Base-by-base conservation (phyloP, 1,140 invertebrate genomes). In the Lepidurus packardi region DNA sequence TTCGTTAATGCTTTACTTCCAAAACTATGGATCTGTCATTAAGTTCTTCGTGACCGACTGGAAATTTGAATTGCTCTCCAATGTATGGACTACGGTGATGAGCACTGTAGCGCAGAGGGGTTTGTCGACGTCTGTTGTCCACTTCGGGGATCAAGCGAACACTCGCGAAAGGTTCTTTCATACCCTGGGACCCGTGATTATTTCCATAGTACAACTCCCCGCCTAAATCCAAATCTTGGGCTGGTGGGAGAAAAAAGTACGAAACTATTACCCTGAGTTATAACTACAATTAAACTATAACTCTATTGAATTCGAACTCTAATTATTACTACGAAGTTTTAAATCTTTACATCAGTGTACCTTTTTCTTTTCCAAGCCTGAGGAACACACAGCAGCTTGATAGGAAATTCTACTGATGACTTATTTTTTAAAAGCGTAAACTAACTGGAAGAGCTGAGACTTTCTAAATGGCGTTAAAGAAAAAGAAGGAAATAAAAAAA, bases 41-140 rank as follows among this genome's bases (percentile, higher is more conserved):
- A 11, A 94, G 86, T 80, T 94, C 91, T 74, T 93, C 92, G 78
- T 92, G 90, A 9, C 92, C 92, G 24, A 94, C 91, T 7, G 93
- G 92, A 82, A 94, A 94, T 84, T 93, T 94, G 84, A 94, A 94
- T 82, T 92, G 90, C 83, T 94, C 91, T 85, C 94, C 91, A 83
- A 94, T 94, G 84, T 90, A 90, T 0, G 92, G 92, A 84, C 92
- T 93, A 9, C 90, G 87, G 80, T 92, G 89, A 82, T 92, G 43
- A 7, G 80, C 73, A 11, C 75, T 92, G 73, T 91, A 86, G 81
- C 91, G 90, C 13, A 93, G 91, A n/a, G 87, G 87, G 0, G 93
- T 94, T 84, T 95, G 92, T 45, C 94, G 88, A 78, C 93, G 92
- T 7, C 92, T 88, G n/a, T 88, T 88, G 83, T 96, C 94, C 25